A percentile compares a stretch with the other conserved stretches of the same genome.
Evolutionary conservation across 2,113 vertebrate species (phyloP).

Genomic region (Sclerurus mexicanus): DNA sequence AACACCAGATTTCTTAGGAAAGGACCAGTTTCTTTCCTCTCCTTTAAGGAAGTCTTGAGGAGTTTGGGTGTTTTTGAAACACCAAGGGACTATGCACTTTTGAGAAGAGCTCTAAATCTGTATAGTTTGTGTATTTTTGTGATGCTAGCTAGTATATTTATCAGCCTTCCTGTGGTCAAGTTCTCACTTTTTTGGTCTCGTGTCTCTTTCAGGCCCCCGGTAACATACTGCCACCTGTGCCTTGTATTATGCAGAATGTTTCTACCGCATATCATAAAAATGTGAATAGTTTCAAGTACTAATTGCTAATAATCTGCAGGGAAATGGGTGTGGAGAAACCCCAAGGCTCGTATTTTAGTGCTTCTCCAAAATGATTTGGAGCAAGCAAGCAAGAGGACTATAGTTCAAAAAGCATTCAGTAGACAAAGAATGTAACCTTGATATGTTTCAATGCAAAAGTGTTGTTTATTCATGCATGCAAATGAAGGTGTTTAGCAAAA

Average conservation of each 20-base stretch:
- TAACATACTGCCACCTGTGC: not conserved
- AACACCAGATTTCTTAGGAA: not conserved
- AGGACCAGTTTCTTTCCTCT: not conserved
- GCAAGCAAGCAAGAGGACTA: not conserved
- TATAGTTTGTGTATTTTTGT: not conserved
- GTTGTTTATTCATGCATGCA: not conserved
- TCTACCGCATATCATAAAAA: not conserved
- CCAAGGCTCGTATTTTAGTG: not conserved
- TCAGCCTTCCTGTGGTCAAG: not conserved
- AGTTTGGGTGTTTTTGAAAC: not conserved
- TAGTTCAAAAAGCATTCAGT: not conserved
- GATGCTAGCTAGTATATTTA: not conserved
- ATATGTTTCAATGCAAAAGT: not conserved
- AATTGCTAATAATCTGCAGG: not conserved
- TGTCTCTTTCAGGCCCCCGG: not conserved
- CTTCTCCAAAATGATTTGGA: not conserved
- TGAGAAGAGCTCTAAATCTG: not conserved
- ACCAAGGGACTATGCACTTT: not conserved
- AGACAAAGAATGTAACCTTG: not conserved
- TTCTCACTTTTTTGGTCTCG: not conserved
- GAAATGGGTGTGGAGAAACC: not conserved
- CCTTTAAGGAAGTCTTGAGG: not conserved
- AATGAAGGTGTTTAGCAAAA: constrained; percentile 20
- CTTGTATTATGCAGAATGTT: not conserved
- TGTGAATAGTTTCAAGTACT: not conserved